Base-by-base conservation (phyloP, 2,113 vertebrate species). In the Cyanoramphus novaezelandiae region DNA sequence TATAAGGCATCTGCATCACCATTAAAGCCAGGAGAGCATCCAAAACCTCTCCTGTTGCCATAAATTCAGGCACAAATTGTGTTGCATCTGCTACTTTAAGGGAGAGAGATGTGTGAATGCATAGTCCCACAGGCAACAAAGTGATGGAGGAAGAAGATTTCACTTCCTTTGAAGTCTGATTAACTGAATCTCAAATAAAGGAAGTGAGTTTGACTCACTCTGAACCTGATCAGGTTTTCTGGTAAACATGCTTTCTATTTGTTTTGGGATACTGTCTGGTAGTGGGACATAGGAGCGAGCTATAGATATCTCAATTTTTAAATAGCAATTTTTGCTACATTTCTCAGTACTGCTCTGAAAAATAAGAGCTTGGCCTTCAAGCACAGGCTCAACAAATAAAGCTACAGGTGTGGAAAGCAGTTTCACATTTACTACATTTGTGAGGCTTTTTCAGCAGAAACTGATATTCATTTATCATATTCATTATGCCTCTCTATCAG, bases 381-480 rank as follows among this genome's bases (percentile, higher is more conserved):
- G 52, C 39, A 43, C 5, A 57, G 8, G 68, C 13, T 2, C 21
- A 75, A 49, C 82, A 72, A 70, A 74, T 59, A 85, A 95, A 83
- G 65, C 46, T 84, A 67, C 77, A 76, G 52, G 33, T 44, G 20
- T 86, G 88, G 81, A 82, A 86, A 94, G 71, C 46, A 50, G 23
- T 53, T 95, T 93, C 44, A n/a, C 53, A 64, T 88, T 90, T 93
- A 77, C 88, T 82, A 37, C 63, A 71, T 84, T 84, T 89, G 46
- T 69, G 53, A 60, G 43, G 59, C 35, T 83, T 93, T 74, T 72
- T 72, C 64, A 78, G 46, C 9, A 46, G 89, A 96, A 96, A 84
- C 67, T 8, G 27, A 88, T 92, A 46, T 78, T 94, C 35, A 92
- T 91, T 97, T 97, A 89, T 97, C 88, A 46, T 86, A 39, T 59